Base-by-base conservation (phyloP, 2,113 vertebrate genomes). In the Eretmochelys imbricata region DNA sequence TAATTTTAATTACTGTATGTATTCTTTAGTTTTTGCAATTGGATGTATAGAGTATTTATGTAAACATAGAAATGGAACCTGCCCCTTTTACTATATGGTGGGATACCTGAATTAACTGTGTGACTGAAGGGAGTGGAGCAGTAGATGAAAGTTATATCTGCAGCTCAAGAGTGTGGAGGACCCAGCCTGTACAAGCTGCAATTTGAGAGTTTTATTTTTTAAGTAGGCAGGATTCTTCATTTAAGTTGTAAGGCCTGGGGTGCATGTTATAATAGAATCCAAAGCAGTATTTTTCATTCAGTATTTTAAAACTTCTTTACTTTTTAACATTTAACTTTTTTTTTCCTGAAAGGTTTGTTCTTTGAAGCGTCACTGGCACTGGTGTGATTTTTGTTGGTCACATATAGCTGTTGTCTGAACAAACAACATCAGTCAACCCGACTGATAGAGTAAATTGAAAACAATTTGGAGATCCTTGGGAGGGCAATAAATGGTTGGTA, bases 361-460 rank as follows among this genome's bases (percentile, higher is more conserved):
- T 85, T 12, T 80, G 11, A 25, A 84, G 9, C 11, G 82, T 22
- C 72, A 42, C 1, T 53, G 13, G n/a, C 17, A 38, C 17, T 3
- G 38, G 5, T 31, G 82, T 78, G 24, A 3, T 81, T 51, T 51
- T 83, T 87, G 16, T 50, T 89, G 42, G 31, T 90, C 13, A 57
- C 0, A 0, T 89, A 51, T 7, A 82, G 14, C 4, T 84, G 31
- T 31, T 19, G 3, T 59, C 48, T 94, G 72, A 84, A 82, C 8
- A 85, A 86, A 48, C 1, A 54, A 48, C 1, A 82, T 19, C 25
- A 19, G 4, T 42, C 69, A 84, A 4, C 3, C 4, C 88, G 50
- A 84, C 0, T 65, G 69, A 65, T 75, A 3, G 48, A 50, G 12
- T 84, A 57, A 84, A 79, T 42, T 88, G 13, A 65, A 29, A 81